These are phyloP conservation scores for Diuraphis noxia DNA, from an alignment of 1,140 invertebrate species.

Conservation along the genomic window DNA sequence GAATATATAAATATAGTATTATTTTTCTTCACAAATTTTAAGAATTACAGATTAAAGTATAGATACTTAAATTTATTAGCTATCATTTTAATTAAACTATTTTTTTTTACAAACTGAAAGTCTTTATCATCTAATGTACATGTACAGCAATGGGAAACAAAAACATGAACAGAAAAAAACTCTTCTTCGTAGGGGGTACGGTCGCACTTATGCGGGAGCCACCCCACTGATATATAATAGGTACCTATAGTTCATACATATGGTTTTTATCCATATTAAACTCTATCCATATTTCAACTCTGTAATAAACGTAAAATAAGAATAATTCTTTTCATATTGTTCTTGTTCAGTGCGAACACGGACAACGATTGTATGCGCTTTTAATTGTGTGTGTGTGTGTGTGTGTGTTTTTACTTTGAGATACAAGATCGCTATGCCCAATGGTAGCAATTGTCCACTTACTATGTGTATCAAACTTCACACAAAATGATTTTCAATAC, in stretches of 20 bases:
- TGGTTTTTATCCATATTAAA: neutral
- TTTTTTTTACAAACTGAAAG: neutral
- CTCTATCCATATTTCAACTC: neutral
- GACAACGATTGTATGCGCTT: too few species aligned
- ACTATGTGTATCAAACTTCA: too few species aligned
- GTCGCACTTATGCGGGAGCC: neutral
- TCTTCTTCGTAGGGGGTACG: neutral
- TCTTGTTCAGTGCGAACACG: too few species aligned
- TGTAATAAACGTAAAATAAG: neutral
- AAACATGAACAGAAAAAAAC: neutral
- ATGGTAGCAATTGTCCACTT: too few species aligned
- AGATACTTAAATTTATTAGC: neutral
- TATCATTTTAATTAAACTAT: neutral
- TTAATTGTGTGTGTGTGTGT: neutral
- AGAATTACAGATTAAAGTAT: neutral
- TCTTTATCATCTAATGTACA: neutral
- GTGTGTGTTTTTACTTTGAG: neutral
- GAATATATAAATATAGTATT: neutral
- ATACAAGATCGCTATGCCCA: neutral
- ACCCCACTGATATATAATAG: conserved; percentile 4
- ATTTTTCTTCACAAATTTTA: neutral
- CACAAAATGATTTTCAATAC: too few species aligned
- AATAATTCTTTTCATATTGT: neutral
- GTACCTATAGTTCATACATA: neutral
- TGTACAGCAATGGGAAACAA: neutral